phyloP scores from a whole-genome alignment of 2,888 invertebrate genomes.

The Cecidostiba fungosa region DNA sequence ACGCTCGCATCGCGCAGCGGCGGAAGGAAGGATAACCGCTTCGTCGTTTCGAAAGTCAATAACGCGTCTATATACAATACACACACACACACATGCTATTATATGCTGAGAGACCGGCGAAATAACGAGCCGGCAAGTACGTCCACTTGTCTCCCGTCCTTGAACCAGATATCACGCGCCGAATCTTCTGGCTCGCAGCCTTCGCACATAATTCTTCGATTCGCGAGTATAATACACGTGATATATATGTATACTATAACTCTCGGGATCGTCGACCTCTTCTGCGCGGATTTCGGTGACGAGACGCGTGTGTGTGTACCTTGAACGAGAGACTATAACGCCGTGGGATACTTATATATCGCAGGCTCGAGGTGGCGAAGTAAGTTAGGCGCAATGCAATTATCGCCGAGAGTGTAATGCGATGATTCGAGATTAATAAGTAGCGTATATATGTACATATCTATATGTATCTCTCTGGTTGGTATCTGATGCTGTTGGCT shows the following conservation, averaged over 20 bases:
- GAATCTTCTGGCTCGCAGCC: slow-evolving; percentile 31
- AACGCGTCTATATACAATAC: slow-evolving; percentile 60
- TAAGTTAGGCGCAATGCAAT: background rate
- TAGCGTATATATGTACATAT: background rate
- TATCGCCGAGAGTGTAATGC: background rate
- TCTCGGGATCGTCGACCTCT: slow-evolving; percentile 45
- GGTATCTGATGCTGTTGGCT: background rate
- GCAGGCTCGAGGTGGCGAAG: background rate
- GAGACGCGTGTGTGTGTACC: too few species aligned
- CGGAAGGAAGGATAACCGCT: slow-evolving; percentile 69
- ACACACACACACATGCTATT: background rate
- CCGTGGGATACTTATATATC: too few species aligned
- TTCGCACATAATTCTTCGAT: slow-evolving; percentile 21
- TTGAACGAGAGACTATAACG: too few species aligned
- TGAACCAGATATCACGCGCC: slow-evolving; percentile 65
- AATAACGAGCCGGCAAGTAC: slow-evolving; percentile 61
- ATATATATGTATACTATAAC: background rate
- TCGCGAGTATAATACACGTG: background rate
- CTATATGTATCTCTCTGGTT: background rate
- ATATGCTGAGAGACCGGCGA: background rate
- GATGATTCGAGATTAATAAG: slow-evolving; percentile 17
- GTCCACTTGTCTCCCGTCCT: slow-evolving; percentile 66
- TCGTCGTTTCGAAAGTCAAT: slow-evolving; percentile 71
- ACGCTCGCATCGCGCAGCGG: background rate
- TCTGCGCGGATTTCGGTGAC: too few species aligned